Evolutionary conservation across 2,797 vertebrate species (phyloP).

Genomic region (Falco berigora): DNA sequence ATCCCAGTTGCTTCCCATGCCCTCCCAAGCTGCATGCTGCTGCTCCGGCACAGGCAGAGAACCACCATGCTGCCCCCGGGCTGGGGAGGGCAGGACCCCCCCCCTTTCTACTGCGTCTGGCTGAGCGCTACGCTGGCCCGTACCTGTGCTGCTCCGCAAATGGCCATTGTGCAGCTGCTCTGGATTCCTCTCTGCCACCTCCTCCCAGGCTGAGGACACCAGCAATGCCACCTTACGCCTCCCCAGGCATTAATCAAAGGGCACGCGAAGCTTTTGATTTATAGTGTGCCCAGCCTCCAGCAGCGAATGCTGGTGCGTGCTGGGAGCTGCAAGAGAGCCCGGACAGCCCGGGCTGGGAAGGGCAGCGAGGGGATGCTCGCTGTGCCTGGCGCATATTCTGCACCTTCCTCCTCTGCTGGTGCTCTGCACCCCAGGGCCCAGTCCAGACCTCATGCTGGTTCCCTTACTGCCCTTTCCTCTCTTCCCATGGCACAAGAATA

Average conservation of each 20-base stretch:
- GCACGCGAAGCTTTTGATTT: background rate
- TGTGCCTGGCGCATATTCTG: background rate
- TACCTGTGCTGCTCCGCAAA: fast-evolving
- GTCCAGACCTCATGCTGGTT: fast-evolving
- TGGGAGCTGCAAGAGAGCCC: background rate
- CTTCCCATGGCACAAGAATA: background rate
- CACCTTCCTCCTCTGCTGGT: background rate
- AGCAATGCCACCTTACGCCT: background rate
- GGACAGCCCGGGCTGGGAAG: background rate
- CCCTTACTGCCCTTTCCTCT: background rate
- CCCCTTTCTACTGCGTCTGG: background rate
- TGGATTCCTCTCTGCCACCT: background rate
- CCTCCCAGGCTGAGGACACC: background rate
- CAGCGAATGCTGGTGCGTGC: fast-evolving
- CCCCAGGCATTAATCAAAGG: background rate
- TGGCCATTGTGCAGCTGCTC: background rate
- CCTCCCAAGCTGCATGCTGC: fast-evolving
- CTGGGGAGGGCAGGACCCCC: background rate
- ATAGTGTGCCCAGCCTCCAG: background rate
- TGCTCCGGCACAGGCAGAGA: background rate
- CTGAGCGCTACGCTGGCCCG: background rate
- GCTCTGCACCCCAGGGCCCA: background rate
- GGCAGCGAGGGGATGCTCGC: background rate
- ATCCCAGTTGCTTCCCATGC: fast-evolving
- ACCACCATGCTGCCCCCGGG: fast-evolving